These are phyloP conservation scores for Pandemis heparana DNA, from an alignment of 2,888 invertebrate species.

Conservation along the genomic window DNA sequence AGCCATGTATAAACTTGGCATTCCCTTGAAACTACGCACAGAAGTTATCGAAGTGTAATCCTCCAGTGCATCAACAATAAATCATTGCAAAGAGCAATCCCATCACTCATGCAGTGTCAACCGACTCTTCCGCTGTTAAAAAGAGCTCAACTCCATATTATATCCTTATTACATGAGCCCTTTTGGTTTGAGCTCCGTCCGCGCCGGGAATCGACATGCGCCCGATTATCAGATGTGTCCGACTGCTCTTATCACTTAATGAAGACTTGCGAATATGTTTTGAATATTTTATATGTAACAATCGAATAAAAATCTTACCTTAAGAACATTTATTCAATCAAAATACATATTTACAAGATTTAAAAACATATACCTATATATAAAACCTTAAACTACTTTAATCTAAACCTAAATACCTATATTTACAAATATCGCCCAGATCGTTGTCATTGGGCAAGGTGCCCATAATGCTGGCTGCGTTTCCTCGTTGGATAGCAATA, in stretches of 20 bases:
- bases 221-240: conserved; percentile 50
- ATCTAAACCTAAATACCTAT: too few species aligned
- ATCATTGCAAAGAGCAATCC: conserved; percentile 47
- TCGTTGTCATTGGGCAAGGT: too few species aligned
- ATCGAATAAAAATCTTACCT: not conserved
- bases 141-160: conserved; percentile 3
- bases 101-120: conserved; percentile 50
- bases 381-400: too few species aligned
- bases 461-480: too few species aligned
- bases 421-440: too few species aligned
- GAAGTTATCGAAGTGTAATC: conserved; percentile 39
- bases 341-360: too few species aligned
- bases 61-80: conserved; percentile 45
- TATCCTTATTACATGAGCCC: not conserved
- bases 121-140: conserved; percentile 7
- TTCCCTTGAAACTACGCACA: conserved; percentile 42
- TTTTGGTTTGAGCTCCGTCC: not conserved
- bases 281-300: not conserved
- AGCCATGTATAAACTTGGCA: not conserved
- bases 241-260: conserved; percentile 50
- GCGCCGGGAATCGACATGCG: conserved; percentile 21
- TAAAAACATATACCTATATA: too few species aligned
- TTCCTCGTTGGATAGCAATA: too few species aligned
- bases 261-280: conserved; percentile 42
- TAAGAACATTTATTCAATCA: too few species aligned